A percentile compares a stretch with the other conserved stretches of the same genome.
Conservation (phyloP, 1,140 invertebrate species). For the Solen grandis region DNA sequence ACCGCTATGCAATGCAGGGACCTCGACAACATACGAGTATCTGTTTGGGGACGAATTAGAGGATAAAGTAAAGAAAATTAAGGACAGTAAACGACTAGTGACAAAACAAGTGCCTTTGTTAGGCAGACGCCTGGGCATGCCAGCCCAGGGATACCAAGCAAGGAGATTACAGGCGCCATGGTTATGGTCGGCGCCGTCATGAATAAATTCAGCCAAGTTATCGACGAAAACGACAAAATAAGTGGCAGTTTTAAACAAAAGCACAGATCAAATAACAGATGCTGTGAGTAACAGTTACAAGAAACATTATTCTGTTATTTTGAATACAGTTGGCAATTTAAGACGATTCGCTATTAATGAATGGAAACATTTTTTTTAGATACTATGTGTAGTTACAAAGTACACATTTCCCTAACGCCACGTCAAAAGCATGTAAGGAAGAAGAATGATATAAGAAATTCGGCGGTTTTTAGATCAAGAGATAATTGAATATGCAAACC, state of each 20-base stretch:
- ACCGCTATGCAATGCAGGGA: background rate
- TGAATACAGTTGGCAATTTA: constrained; percentile 15
- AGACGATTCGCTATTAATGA: too few relatives aligned
- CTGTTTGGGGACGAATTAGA: constrained; percentile 19
- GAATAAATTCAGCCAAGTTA: too few relatives aligned
- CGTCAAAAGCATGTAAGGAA: background rate
- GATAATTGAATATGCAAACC: background rate
- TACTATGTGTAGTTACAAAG: constrained; percentile 12
- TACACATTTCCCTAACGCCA: constrained; percentile 7
- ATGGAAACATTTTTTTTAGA: constrained; percentile 9
- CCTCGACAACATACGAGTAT: background rate
- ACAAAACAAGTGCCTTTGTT: background rate
- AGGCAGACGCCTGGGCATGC: background rate
- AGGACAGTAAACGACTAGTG: background rate
- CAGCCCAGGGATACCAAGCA: background rate
- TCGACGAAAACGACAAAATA: too few relatives aligned
- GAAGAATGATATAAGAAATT: constrained; percentile 8
- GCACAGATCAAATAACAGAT: too few relatives aligned
- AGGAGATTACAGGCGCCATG: too few relatives aligned
- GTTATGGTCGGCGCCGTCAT: too few relatives aligned
- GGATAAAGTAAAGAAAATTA: constrained; percentile 1
- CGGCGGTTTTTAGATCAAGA: background rate
- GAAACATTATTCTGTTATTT: background rate
- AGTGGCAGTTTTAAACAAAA: too few relatives aligned
- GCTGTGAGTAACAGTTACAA: too few relatives aligned